A percentile compares a stretch with the other conserved stretches of the same genome.
These are phyloP conservation scores for Aplodontia rufa DNA, from an alignment of 2,113 vertebrate species.

Conservation along the genomic window DNA sequence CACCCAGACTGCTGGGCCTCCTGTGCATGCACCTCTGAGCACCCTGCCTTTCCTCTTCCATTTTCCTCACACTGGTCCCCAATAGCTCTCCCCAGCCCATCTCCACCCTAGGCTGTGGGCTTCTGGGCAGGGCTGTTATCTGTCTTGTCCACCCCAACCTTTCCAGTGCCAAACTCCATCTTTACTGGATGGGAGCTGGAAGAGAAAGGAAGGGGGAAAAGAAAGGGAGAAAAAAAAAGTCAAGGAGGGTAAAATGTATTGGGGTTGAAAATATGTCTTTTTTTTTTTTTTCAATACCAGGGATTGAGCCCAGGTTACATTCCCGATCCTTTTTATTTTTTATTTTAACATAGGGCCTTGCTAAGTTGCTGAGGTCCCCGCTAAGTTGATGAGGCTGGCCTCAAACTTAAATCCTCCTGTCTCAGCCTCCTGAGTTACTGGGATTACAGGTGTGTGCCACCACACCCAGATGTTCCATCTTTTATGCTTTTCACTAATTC, in stretches of 20 bases:
- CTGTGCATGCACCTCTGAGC: too few species aligned
- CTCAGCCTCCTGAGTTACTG: too few species aligned
- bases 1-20: neutral
- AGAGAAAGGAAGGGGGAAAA: neutral
- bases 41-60: neutral
- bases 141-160: neutral
- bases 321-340: too few species aligned
- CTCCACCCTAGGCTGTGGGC: neutral
- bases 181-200: neutral
- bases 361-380: too few species aligned
- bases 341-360: too few species aligned
- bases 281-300: neutral
- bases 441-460: too few species aligned
- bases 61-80: neutral
- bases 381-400: too few species aligned
- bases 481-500: neutral
- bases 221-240: neutral
- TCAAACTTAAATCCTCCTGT: too few species aligned
- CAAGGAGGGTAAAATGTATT: neutral
- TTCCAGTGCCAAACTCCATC: neutral
- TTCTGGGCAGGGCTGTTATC: neutral
- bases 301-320: too few species aligned
- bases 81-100: neutral
- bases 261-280: neutral
- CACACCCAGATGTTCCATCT: too few species aligned